Evolutionary conservation across 2,888 invertebrate genomes (phyloP), one percentile per base, ranked within the genome.

Genomic region (Smittia sp.): DNA sequence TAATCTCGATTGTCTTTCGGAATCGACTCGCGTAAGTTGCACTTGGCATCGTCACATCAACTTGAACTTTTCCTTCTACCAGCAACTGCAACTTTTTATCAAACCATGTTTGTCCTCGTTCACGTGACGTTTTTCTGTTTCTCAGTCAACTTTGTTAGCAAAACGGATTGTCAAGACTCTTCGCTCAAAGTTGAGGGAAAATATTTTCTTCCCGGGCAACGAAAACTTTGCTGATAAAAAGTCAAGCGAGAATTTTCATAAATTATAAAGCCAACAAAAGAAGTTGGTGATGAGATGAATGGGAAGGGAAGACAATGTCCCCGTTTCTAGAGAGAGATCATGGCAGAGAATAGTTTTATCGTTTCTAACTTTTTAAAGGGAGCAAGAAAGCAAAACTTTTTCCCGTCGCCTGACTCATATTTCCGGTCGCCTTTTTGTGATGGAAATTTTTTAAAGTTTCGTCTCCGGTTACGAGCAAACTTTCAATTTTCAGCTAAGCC

Each of bases 321-420:
- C 15, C n/a, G 46, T 46, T 11, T n/a, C 15, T n/a, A n/a, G n/a
- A n/a, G 11, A 11, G n/a, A 15, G 27, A 27, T 13, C 27, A 67
- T 38, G 18, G 6, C 7, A 9, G n/a, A 27, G 27, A 54, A 54
- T 38, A 70, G 54, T 70, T 70, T 70, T 70, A 70, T 70, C 69
- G 52, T 39, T 70, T 54, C 69, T 32, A 70, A 70, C 54, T 70
- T 70, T 69, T 11, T 15, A 27, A 70, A 70, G 27, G 58, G 58
- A 58, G 13, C 58, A 58, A 58, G 58, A 46, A 13, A 46, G 52
- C 15, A 46, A 46, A 46, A 46, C 2, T n/a, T 46, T 18, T 18
- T 15, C n/a, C 15, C n/a, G 15, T n/a, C 18, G n/a, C 52, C n/a
- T 46, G n/a, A 46, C 4, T 24, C 24, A 58, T 58, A 58, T 58